These are phyloP conservation scores for Cyaniris semiargus DNA, from an alignment of 2,888 invertebrate genomes.

Conservation along the genomic window DNA sequence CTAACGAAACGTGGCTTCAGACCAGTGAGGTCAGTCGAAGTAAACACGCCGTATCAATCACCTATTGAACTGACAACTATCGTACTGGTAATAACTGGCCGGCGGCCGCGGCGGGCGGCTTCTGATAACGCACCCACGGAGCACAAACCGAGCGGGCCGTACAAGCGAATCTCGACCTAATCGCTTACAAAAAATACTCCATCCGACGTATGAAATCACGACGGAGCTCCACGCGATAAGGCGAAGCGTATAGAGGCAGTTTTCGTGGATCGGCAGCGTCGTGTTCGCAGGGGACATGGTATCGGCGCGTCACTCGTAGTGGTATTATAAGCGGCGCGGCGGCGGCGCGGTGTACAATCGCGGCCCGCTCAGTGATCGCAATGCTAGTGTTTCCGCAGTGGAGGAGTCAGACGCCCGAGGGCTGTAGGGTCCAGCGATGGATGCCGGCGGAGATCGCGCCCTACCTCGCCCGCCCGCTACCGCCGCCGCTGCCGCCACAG, in stretches of 20 bases:
- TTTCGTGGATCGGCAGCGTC: slow-evolving; percentile 40
- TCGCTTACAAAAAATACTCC: slow-evolving; percentile 31
- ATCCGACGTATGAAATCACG: slow-evolving; percentile 23
- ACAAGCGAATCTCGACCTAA: slow-evolving; percentile 42
- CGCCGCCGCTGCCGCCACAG: slow-evolving; percentile 65
- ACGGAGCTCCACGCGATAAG: background rate
- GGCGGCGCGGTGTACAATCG: slow-evolving; percentile 60
- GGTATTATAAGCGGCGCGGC: slow-evolving; percentile 73
- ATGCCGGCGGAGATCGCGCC: slow-evolving; percentile 72
- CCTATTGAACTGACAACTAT: slow-evolving; percentile 82
- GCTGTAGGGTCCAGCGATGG: slow-evolving; percentile 68
- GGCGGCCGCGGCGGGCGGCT: slow-evolving; percentile 74
- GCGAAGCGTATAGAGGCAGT: background rate
- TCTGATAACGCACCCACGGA: slow-evolving; percentile 63
- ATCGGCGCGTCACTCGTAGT: slow-evolving; percentile 71
- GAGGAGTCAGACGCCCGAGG: slow-evolving; percentile 62
- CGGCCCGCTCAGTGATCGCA: slow-evolving; percentile 64
- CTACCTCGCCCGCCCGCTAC: slow-evolving; percentile 61
- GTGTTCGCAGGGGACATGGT: slow-evolving; percentile 76
- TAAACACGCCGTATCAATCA: slow-evolving; percentile 72
- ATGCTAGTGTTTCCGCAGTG: slow-evolving; percentile 77
- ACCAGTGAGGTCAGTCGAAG: slow-evolving; percentile 71
- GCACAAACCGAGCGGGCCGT: slow-evolving; percentile 38
- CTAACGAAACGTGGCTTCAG: slow-evolving; percentile 38
- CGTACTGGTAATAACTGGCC: slow-evolving; percentile 80